phyloP scores from a whole-genome alignment of 2,113 vertebrate species.

The Vimba vimba region DNA sequence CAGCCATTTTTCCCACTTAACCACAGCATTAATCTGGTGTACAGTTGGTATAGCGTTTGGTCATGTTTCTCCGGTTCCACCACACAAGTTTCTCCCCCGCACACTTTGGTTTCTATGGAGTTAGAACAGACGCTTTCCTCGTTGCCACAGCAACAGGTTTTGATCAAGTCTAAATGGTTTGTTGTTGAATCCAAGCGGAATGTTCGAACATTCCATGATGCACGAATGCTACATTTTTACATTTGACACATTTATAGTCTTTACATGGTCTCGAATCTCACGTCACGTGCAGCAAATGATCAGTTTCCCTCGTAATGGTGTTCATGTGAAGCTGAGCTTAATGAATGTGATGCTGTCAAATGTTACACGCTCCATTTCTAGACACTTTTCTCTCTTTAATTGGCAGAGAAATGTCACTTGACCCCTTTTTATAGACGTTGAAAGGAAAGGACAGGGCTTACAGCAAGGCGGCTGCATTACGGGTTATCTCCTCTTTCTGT shows the following conservation, averaged over 20 bases:
- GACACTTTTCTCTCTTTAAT: neutral
- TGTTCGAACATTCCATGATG: neutral
- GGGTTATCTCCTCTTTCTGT: neutral
- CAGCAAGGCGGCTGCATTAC: neutral
- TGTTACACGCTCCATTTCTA: neutral
- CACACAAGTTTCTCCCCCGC: neutral
- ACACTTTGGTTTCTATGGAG: neutral
- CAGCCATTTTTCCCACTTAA: neutral
- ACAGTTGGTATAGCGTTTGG: neutral
- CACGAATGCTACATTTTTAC: neutral
- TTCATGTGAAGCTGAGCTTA: constrained; percentile 16
- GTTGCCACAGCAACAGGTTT: neutral
- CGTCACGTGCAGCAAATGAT: neutral
- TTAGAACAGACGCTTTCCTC: neutral
- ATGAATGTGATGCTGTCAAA: neutral
- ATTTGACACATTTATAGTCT: too few species aligned
- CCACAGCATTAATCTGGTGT: neutral
- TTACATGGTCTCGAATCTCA: neutral
- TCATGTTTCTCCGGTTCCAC: neutral
- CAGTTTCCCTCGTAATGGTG: neutral
- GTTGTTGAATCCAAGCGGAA: neutral
- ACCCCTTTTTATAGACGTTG: neutral
- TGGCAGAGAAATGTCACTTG: constrained; percentile 13
- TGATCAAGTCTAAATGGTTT: neutral
- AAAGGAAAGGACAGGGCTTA: neutral